Conservation (phyloP, 2,888 invertebrate species). For the Dasypogon diadema region DNA sequence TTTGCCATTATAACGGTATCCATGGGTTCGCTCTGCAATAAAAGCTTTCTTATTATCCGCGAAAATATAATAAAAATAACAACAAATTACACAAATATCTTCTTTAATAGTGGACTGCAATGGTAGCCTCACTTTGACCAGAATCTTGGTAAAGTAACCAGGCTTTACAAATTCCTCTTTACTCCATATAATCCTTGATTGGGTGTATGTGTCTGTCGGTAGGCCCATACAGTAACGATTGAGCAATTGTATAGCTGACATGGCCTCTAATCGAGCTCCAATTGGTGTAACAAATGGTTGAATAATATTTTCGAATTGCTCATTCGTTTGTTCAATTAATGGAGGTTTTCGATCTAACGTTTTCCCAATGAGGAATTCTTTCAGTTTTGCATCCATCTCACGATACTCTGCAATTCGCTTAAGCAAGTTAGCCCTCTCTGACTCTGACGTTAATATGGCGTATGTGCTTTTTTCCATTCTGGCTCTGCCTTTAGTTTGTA, state of each 20-base stretch:
- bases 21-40: constrained; percentile 73
- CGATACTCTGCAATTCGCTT: constrained; percentile 69
- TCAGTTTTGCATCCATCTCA: constrained; percentile 71
- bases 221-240: constrained; percentile 85
- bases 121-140: constrained; percentile 78
- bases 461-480: constrained; percentile 75
- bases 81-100: constrained; percentile 75
- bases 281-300: constrained; percentile 60
- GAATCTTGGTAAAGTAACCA: constrained; percentile 32
- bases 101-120: constrained; percentile 81
- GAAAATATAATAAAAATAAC: too few relatives aligned
- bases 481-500: constrained; percentile 91
- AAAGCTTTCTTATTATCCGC: too few relatives aligned
- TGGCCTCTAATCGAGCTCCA: constrained; percentile 60
- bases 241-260: constrained; percentile 69
- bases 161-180: constrained; percentile 57
- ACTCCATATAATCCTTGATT: constrained; percentile 68
- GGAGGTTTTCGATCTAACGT: constrained; percentile 72
- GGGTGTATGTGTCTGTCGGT: constrained; percentile 83
- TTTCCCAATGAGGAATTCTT: constrained; percentile 72
- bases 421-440: constrained; percentile 61
- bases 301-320: constrained; percentile 70
- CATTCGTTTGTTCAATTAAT: constrained; percentile 70
- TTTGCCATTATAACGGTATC: constrained; percentile 76
- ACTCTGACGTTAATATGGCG: constrained; percentile 70